These are phyloP conservation scores for Microcaecilia unicolor DNA, from an alignment of 2,797 vertebrate species.

Conservation along the genomic window DNA sequence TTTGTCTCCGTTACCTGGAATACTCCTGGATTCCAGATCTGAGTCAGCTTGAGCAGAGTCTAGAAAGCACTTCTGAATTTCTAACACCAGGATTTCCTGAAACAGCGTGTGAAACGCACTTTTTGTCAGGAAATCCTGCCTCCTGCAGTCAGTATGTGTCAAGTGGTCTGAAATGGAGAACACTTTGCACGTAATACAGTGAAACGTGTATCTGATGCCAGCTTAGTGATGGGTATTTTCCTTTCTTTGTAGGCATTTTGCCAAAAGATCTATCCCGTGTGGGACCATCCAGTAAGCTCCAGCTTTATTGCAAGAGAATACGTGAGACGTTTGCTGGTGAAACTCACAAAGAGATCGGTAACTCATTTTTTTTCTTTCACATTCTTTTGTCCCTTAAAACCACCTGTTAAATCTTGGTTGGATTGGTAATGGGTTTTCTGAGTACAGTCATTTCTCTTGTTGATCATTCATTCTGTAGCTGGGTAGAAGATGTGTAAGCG, in stretches of 20 bases:
- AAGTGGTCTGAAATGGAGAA: neutral
- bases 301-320: constrained; percentile 49
- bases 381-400: no score
- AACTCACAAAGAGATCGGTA: constrained; percentile 46
- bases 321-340: constrained; percentile 37
- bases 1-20: no score
- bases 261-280: constrained; percentile 44
- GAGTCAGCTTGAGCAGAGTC: no score
- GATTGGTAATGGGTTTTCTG: constrained; percentile 12
- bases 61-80: neutral
- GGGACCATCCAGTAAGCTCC: constrained; percentile 52
- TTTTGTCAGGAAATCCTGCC: neutral
- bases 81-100: constrained; percentile 4
- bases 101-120: neutral
- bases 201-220: constrained; percentile 2
- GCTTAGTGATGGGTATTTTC: neutral
- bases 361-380: no score
- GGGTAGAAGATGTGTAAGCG: constrained; percentile 29
- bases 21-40: no score
- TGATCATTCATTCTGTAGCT: constrained; percentile 27
- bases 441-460: no score
- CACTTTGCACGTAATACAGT: neutral
- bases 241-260: constrained; percentile 36
- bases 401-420: neutral
- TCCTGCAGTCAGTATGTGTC: neutral